phyloP scores from a whole-genome alignment of 2,797 vertebrate species.

The Sebastes paucispinis region DNA sequence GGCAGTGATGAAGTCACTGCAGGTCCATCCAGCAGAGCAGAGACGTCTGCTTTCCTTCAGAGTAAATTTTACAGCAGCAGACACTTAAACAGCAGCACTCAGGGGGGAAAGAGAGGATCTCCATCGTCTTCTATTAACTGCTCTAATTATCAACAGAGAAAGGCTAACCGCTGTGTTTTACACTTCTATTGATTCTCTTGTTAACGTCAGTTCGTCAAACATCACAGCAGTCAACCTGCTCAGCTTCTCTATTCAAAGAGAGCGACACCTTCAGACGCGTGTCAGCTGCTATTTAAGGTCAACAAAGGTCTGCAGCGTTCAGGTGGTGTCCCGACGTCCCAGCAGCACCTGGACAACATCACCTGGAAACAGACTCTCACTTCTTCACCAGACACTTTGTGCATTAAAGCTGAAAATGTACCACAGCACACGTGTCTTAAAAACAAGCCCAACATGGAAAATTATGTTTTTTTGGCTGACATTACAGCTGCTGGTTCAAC shows the following conservation, averaged over 20 bases:
- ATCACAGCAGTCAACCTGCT: background rate
- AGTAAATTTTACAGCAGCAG: background rate
- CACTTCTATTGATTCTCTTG: background rate
- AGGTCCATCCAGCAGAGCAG: background rate
- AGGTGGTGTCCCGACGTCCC: background rate
- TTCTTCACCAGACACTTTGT: background rate
- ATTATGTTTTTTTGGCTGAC: background rate
- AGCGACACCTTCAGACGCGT: background rate
- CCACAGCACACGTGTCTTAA: background rate
- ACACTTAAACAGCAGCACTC: background rate
- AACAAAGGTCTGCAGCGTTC: background rate
- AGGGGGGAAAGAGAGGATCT: background rate
- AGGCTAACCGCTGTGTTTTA: background rate
- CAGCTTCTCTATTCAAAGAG: background rate
- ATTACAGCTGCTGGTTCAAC: background rate
- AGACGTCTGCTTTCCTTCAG: background rate
- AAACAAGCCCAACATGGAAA: background rate
- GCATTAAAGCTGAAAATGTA: background rate
- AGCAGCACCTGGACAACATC: background rate
- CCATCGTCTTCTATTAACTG: background rate
- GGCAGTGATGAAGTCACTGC: background rate
- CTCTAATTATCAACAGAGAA: background rate
- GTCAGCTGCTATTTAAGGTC: background rate
- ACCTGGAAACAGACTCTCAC: background rate
- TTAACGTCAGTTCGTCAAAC: background rate